Conservation (phyloP, 1,140 invertebrate genomes). For the Temnothorax curvispinosus region DNA sequence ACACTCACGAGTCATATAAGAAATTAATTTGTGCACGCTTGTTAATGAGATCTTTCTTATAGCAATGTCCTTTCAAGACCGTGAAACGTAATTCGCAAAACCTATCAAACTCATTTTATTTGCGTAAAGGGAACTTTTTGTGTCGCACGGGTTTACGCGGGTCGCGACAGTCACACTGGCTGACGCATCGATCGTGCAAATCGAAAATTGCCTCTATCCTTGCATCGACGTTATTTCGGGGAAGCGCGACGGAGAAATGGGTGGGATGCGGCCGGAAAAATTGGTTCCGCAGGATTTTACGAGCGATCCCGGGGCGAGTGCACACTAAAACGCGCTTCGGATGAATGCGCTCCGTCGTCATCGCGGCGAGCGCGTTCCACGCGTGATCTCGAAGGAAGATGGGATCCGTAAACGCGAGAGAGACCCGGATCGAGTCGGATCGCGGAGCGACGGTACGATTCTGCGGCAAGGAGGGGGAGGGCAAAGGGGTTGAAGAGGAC, state of each 20-base stretch:
- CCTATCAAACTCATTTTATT: conserved; percentile 11
- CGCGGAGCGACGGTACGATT: conserved; percentile 6
- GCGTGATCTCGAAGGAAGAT: conserved; percentile 42
- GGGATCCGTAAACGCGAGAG: conserved; percentile 11
- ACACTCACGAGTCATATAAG: neutral
- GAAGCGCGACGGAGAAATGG: conserved; percentile 14
- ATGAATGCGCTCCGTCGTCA: conserved; percentile 41
- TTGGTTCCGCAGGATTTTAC: conserved; percentile 54
- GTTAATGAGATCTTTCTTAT: neutral
- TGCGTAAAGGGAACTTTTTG: neutral
- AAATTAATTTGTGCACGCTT: neutral
- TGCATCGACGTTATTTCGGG: conserved; percentile 55
- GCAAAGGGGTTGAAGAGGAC: neutral
- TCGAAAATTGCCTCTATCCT: conserved; percentile 56
- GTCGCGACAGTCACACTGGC: conserved; percentile 14
- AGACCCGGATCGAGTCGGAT: conserved; percentile 8
- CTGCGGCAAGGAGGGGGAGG: no score
- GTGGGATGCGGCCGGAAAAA: conserved; percentile 19
- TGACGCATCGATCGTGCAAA: conserved; percentile 39
- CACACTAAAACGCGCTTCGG: conserved; percentile 44
- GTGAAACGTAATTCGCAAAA: conserved; percentile 28
- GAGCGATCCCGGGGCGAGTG: conserved; percentile 34
- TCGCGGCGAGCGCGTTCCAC: conserved; percentile 17
- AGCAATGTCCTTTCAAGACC: neutral
- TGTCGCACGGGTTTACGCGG: neutral